Base-by-base conservation (phyloP, 1,140 invertebrate species). In the Lutraria rhynchaena region DNA sequence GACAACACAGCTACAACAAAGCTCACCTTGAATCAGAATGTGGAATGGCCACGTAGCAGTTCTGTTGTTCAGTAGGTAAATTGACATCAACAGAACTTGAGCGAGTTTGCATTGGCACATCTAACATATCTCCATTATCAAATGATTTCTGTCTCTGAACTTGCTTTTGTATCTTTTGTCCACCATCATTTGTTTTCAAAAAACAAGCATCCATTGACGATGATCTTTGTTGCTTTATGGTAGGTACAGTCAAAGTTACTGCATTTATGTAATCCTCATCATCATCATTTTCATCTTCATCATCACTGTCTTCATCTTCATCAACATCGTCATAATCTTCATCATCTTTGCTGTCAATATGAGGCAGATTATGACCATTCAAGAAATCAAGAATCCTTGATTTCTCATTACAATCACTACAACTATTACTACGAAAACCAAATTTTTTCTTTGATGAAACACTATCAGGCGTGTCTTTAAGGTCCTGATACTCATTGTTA, bases 81-180 rank as follows among this genome's bases (percentile, higher is more conserved):
- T 96, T 96, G 80, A 98, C 97, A 90, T 98, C 97, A 53, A 98
- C 96, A 35, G 96, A 97, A 74, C 96, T 94, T 4, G 97, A 98
- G n/a, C 97, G 93, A 3, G 81, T 61, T 65, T 89, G 87, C 46
- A 86, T 86, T 19, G 83, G 83, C 13, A 85, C 81, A 63, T 86
- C 86, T 41, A 85, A 46, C 33, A 58, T 60, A 44, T 70, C 60
- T 31, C 75, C 84, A 33, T 87, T 84, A 46, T 87, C 85, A 83
- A 88, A 84, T 15, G 85, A 86, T 11, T 81, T 80, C 55, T 85
- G 84, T 61, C 84, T 76, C 49, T 82, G 85, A 7, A 85, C 81
- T 41, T 24, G 51, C 24, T 69, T 69, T 70, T 22, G 76, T 57
- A 41, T 55, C n/a, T 44, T 22, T 15, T 27, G 41, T 7, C 63